These are phyloP conservation scores for Semicossyphus pulcher DNA, from an alignment of 2,113 vertebrate genomes.

Conservation along the genomic window DNA sequence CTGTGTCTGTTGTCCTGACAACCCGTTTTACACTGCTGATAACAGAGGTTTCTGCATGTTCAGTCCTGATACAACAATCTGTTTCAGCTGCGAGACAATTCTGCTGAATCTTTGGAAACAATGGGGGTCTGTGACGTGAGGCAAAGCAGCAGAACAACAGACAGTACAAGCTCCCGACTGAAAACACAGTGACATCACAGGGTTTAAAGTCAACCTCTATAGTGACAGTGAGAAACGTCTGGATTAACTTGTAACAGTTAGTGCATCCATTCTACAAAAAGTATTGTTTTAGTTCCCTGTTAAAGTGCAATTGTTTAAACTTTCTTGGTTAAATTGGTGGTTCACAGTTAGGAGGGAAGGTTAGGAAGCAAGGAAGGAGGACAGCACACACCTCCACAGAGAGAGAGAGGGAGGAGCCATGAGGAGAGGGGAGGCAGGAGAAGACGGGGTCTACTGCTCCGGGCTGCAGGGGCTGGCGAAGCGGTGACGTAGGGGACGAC, in stretches of 20 bases:
- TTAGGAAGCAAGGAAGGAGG: background rate
- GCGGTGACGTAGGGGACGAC: constrained; percentile 77
- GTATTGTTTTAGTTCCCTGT: no score
- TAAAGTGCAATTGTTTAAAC: no score
- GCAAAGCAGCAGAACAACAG: constrained; percentile 2
- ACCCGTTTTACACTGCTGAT: background rate
- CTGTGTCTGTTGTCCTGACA: background rate
- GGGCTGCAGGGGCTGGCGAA: constrained; percentile 68
- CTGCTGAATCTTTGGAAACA: background rate
- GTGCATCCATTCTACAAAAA: no score
- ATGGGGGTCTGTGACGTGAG: constrained; percentile 12
- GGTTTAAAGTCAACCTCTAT: background rate
- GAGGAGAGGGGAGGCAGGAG: constrained; percentile 81
- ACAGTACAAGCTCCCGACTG: background rate
- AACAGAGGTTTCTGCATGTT: background rate
- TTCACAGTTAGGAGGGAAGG: no score
- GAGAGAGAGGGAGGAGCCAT: constrained; percentile 82
- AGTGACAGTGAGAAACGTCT: no score
- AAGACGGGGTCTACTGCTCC: constrained; percentile 79
- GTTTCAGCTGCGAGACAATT: background rate
- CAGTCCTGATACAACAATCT: background rate
- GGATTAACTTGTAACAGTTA: no score
- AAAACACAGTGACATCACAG: constrained; percentile 1
- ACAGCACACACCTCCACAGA: constrained; percentile 87
- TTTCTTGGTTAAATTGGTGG: no score